Base-by-base conservation (phyloP, 2,888 invertebrate species). In the Hypercompe scribonia region DNA sequence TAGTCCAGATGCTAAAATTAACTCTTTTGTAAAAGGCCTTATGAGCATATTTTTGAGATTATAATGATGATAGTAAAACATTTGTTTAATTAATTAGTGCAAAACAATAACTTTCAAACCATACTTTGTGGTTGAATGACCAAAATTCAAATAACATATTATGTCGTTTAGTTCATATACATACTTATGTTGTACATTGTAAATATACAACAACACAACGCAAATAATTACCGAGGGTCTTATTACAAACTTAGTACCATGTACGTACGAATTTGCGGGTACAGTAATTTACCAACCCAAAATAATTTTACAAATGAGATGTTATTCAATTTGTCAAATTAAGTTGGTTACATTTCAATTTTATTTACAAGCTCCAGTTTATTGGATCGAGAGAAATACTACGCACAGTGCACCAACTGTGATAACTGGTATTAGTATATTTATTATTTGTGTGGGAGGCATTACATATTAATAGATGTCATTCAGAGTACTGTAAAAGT, bases 261-360 rank as follows among this genome's bases (percentile, higher is more conserved):
- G 54, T 28, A 50, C 63, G 21, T 64, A 42, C 70, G n/a, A 70
- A 33, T 39, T 11, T 73, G 65, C 34, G 65, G 33, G 64, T 21
- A 28, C 58, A 39, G 46, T 70, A 67, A 74, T 68, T 72, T 64
- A 50, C 54, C n/a, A 64, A 42, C 54, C 28, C 42, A 46, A 70
- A 74, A 67, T 71, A 67, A 50, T 64, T 65, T 33, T 11, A 36
- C 58, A 71, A 71, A 70, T 71, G 68, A 67, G 67, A n/a, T 58
- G 36, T 68, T 71, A 71, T 68, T 68, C 50, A 65, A 74, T 71
- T 71, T 74, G 54, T 42, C 70, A 70, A 72, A 70, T 68, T 36
- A 75, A 50, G 68, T 39, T 46, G 31, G 54, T 33, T 31, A 65
- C 50, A 42, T 65, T n/a, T 39, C 42, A 33, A 65, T 65, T 65